Evolutionary conservation across 2,113 vertebrate genomes (phyloP).

Genomic region (Pteronura brasiliensis): DNA sequence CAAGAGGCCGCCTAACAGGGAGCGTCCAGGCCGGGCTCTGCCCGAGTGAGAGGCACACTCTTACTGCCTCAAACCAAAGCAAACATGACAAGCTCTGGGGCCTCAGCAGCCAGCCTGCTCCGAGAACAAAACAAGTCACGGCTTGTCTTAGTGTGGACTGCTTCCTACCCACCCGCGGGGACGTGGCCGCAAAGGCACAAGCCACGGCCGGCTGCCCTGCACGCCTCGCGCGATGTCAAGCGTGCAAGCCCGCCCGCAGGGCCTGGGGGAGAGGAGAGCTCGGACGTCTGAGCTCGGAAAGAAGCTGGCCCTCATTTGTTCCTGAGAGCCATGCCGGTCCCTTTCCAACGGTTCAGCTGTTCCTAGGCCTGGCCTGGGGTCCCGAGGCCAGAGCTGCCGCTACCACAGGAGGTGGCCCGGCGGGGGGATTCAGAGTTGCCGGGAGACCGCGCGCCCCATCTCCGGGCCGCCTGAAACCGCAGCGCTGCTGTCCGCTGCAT

Average conservation of each 20-base stretch:
- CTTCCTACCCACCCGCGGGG: background rate
- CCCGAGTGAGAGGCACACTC: too few species aligned
- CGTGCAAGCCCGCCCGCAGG: background rate
- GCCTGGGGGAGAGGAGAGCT: background rate
- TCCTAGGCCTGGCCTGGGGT: background rate
- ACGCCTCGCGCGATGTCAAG: fast-evolving
- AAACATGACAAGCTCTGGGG: background rate
- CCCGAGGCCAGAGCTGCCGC: background rate
- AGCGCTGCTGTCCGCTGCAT: background rate
- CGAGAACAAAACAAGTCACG: background rate
- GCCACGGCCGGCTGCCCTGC: fast-evolving
- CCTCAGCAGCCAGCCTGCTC: background rate
- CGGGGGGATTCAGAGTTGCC: background rate
- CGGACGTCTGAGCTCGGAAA: constrained; percentile 40
- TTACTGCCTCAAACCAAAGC: background rate
- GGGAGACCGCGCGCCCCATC: fast-evolving
- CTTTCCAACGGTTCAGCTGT: constrained; percentile 41
- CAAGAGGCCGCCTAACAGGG: background rate
- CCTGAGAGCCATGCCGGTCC: background rate
- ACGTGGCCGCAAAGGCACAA: background rate
- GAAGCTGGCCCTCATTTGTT: constrained; percentile 10
- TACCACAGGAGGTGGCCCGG: background rate
- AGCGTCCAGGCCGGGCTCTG: background rate
- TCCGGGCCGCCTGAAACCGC: too few species aligned
- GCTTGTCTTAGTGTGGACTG: background rate